Evolutionary conservation across 2,888 invertebrate genomes (phyloP).

Genomic region (Trichopria drosophilae): DNA sequence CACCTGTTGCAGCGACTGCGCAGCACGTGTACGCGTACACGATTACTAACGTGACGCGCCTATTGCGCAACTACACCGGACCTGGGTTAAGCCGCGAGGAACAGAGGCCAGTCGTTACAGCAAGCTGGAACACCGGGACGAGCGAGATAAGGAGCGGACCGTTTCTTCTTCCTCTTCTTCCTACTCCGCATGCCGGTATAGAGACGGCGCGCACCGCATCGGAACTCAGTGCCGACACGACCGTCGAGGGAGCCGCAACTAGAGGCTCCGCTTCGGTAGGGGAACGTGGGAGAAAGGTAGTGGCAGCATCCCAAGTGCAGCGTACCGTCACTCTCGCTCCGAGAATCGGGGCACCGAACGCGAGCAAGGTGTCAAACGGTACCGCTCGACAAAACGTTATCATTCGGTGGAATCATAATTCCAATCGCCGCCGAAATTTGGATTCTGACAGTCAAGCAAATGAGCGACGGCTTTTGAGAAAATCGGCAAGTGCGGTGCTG

Average conservation of each 20-base stretch:
- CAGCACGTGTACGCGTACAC: constrained; percentile 55
- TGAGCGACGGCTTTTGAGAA: constrained; percentile 40
- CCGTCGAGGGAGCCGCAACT: constrained; percentile 51
- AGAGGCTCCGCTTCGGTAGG: constrained; percentile 36
- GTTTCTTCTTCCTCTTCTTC: constrained; percentile 43
- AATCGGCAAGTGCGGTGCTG: constrained; percentile 47
- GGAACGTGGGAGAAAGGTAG: constrained; percentile 35
- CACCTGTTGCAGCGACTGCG: constrained; percentile 18
- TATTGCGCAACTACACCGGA: constrained; percentile 55
- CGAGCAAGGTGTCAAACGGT: neutral
- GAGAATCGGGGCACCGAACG: constrained; percentile 4
- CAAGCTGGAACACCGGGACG: constrained; percentile 11
- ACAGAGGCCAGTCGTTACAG: constrained; percentile 27
- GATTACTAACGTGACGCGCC: constrained; percentile 55
- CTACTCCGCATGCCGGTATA: constrained; percentile 46
- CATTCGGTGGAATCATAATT: constrained; percentile 44
- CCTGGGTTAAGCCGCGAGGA: constrained; percentile 49
- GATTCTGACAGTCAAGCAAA: constrained; percentile 33
- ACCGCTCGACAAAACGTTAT: constrained; percentile 34
- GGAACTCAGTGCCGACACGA: constrained; percentile 55
- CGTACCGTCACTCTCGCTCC: constrained; percentile 30
- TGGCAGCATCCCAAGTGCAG: constrained; percentile 22
- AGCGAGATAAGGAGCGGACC: constrained; percentile 20
- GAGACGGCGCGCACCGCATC: constrained; percentile 47
- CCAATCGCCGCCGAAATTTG: no score